Percentiles rank a stretch among this genome's conserved stretches.
These are phyloP conservation scores for Venturia canescens DNA, from an alignment of 1,140 invertebrate genomes.

Conservation along the genomic window DNA sequence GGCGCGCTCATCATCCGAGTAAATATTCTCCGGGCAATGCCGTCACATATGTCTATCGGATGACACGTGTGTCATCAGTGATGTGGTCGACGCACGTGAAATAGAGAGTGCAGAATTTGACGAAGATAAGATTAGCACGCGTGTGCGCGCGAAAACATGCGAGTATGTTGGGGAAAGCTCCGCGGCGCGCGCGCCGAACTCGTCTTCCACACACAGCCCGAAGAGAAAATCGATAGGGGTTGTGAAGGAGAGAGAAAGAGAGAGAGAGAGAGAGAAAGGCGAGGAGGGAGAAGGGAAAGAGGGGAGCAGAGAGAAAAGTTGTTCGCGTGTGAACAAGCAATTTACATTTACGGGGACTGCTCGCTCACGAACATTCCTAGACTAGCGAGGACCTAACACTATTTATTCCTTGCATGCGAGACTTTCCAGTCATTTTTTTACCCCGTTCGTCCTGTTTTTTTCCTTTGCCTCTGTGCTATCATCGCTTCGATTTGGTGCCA, in stretches of 20 bases:
- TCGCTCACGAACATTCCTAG: conserved; percentile 13
- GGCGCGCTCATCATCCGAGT: too few relatives aligned
- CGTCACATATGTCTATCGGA: too few relatives aligned
- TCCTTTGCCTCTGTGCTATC: neutral
- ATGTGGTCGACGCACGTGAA: too few relatives aligned
- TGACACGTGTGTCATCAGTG: too few relatives aligned
- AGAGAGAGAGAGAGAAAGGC: conserved; percentile 2
- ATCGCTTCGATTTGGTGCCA: neutral
- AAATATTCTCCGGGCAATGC: too few relatives aligned
- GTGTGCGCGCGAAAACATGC: neutral
- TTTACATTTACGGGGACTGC: conserved; percentile 8
- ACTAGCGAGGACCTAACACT: conserved; percentile 10
- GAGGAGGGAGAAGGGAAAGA: neutral
- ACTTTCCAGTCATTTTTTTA: neutral
- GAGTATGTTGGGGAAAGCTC: neutral
- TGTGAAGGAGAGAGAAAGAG: neutral
- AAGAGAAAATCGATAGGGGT: neutral
- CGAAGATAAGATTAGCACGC: neutral
- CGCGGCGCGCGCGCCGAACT: neutral
- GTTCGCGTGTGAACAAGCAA: conserved; percentile 13
- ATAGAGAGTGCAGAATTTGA: neutral
- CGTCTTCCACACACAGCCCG: neutral
- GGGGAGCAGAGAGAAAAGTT: neutral
- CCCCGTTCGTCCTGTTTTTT: too few relatives aligned
- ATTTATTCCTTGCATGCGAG: neutral